Evolutionary conservation across 1,140 invertebrate species (phyloP).

Genomic region (Atopsyche davidsoni): DNA sequence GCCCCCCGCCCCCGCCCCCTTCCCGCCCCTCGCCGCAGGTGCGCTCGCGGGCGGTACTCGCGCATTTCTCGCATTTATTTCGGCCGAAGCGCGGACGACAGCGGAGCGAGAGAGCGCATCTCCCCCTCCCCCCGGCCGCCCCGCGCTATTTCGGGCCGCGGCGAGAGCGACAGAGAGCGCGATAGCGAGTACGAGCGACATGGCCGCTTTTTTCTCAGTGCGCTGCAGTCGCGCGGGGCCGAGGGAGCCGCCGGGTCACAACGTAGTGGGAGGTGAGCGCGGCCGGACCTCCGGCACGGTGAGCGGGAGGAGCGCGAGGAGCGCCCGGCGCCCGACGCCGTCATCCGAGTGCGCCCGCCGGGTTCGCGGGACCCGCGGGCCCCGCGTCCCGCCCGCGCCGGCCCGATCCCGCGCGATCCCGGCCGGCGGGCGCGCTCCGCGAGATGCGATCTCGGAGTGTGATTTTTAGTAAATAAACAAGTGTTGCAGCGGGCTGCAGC

Average conservation of each 20-base stretch:
- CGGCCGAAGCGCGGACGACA: slow-evolving; percentile 13
- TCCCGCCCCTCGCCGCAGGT: slow-evolving; percentile 11
- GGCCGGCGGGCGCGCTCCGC: slow-evolving; percentile 32
- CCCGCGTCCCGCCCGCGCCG: slow-evolving; percentile 27
- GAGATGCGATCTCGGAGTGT: too few species aligned
- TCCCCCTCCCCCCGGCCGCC: slow-evolving; percentile 3
- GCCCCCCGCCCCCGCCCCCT: slow-evolving; percentile 1
- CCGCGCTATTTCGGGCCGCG: slow-evolving; percentile 15
- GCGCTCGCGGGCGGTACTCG: slow-evolving; percentile 19
- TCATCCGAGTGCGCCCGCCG: background rate
- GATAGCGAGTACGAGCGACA: background rate
- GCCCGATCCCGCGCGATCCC: slow-evolving; percentile 32
- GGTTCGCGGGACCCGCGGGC: slow-evolving; percentile 30
- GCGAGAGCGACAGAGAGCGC: background rate
- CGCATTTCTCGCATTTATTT: slow-evolving; percentile 24
- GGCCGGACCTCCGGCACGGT: slow-evolving; percentile 21
- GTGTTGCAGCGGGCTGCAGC: slow-evolving; percentile 27
- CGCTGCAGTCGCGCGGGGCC: slow-evolving; percentile 19
- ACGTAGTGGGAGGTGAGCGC: slow-evolving; percentile 23
- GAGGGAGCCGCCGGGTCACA: slow-evolving; percentile 24
- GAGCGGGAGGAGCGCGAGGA: slow-evolving; percentile 7
- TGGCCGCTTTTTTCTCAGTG: slow-evolving; percentile 21
- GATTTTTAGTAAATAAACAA: too few species aligned
- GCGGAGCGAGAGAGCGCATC: slow-evolving; percentile 24
- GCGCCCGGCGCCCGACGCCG: background rate